Evolutionary conservation across 35 echinoderm and acorn worm genomes (phyloP).

Genomic region (Ptychodera flava): DNA sequence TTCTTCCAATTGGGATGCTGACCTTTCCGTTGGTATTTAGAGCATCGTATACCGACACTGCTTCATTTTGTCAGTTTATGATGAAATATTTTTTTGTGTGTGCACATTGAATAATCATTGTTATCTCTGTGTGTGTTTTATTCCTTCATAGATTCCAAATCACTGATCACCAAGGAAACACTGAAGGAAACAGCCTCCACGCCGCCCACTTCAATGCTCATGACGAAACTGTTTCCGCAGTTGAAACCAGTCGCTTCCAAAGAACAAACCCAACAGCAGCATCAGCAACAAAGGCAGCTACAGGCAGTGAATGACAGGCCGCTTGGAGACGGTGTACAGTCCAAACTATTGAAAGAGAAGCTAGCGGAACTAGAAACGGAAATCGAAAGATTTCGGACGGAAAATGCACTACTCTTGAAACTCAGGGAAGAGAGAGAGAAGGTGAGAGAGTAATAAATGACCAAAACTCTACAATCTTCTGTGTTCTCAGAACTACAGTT

Average conservation of each 20-base stretch:
- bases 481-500: too few relatives aligned
- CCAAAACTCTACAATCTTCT: too few relatives aligned
- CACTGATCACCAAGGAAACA: not conserved
- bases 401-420: constrained; percentile 67
- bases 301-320: constrained; percentile 34
- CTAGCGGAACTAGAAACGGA: constrained; percentile 82
- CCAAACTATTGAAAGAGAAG: constrained; percentile 82
- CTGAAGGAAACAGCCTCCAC: constrained; percentile 14
- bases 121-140: too few relatives aligned
- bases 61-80: too few relatives aligned
- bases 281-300: constrained; percentile 24
- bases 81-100: too few relatives aligned
- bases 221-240: constrained; percentile 83
- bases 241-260: constrained; percentile 50
- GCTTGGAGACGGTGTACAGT: constrained; percentile 69
- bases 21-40: too few relatives aligned
- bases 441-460: too few relatives aligned
- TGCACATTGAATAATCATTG: too few relatives aligned
- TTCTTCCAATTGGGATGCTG: too few relatives aligned
- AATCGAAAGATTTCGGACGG: constrained; percentile 78
- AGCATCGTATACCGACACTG: too few relatives aligned
- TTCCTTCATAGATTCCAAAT: constrained; percentile 8
- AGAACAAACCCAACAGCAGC: constrained; percentile 15
- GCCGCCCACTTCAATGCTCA: constrained; percentile 75
- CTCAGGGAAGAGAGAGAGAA: constrained; percentile 93